Evolutionary conservation across 2,797 vertebrate genomes (phyloP).

Genomic region (Clarias platycephalus): DNA sequence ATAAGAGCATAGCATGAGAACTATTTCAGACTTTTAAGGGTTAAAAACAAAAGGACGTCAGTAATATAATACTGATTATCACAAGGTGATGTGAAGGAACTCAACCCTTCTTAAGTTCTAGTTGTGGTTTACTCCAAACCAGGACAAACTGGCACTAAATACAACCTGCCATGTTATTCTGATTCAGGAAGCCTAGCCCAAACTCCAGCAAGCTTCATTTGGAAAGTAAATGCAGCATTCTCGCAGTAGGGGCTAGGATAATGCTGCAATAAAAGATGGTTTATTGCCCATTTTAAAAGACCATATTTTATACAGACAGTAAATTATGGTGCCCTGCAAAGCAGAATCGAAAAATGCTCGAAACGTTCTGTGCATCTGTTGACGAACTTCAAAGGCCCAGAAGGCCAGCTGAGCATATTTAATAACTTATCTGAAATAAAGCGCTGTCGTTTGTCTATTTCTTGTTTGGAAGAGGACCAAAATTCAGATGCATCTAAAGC

Average conservation of each 20-base stretch:
- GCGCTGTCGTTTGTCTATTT: conserved; percentile 16
- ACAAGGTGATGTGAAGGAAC: not conserved
- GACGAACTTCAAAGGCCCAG: conserved; percentile 53
- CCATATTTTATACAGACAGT: conserved; percentile 57
- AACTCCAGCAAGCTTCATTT: conserved; percentile 53
- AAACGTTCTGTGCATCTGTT: conserved; percentile 49
- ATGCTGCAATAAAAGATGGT: conserved; percentile 59
- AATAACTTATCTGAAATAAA: conserved; percentile 37
- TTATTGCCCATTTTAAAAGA: conserved; percentile 60
- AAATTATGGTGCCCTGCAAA: conserved; percentile 51
- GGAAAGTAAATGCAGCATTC: conserved; percentile 53
- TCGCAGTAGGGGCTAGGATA: conserved; percentile 54
- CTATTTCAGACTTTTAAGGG: not conserved
- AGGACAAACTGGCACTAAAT: not conserved
- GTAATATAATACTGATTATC: not conserved
- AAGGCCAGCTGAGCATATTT: conserved; percentile 40
- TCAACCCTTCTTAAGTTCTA: not conserved
- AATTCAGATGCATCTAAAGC: conserved; percentile 27
- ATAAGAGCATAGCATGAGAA: not conserved
- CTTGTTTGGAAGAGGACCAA: conserved; percentile 29
- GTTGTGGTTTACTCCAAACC: conserved; percentile 7
- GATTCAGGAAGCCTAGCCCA: conserved; percentile 46
- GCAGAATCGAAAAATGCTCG: conserved; percentile 53
- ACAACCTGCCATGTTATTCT: conserved; percentile 30
- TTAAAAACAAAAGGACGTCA: not conserved